A percentile compares a stretch with the other conserved stretches of the same genome.
These are phyloP conservation scores for Ditula angustiorana DNA, from an alignment of 2,888 invertebrate genomes.

Conservation along the genomic window DNA sequence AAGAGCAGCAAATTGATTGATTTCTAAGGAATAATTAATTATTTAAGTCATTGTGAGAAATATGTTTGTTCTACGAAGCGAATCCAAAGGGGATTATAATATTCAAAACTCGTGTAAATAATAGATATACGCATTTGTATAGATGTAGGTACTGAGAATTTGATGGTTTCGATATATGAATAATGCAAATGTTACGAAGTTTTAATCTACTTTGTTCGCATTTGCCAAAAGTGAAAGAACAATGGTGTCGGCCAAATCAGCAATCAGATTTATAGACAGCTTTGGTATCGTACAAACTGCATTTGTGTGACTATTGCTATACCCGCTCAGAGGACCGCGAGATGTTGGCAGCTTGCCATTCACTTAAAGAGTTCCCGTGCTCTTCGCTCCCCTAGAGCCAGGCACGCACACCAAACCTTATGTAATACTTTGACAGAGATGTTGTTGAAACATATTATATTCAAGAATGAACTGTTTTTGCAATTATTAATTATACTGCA, in stretches of 20 bases:
- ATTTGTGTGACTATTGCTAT: slow-evolving; percentile 24
- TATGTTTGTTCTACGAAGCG: not conserved
- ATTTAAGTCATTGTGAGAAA: not conserved
- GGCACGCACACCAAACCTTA: slow-evolving; percentile 58
- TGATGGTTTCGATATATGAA: not conserved
- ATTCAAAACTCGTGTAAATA: not conserved
- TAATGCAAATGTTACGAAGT: not conserved
- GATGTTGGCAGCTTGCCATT: slow-evolving; percentile 40
- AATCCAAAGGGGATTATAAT: not conserved
- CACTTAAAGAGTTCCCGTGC: slow-evolving; percentile 34
- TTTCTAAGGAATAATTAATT: not conserved
- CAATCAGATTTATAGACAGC: slow-evolving; percentile 36
- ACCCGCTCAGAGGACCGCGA: slow-evolving; percentile 18
- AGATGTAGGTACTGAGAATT: not conserved
- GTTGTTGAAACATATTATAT: too few relatives aligned
- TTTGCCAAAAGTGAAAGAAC: not conserved
- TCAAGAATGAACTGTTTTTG: too few relatives aligned
- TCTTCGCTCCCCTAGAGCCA: slow-evolving; percentile 41
- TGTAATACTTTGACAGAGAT: slow-evolving; percentile 51
- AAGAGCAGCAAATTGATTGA: not conserved
- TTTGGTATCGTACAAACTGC: slow-evolving; percentile 28
- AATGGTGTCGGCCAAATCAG: slow-evolving; percentile 25
- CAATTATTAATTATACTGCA: too few relatives aligned
- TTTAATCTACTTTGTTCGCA: not conserved
- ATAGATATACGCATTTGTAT: too few relatives aligned